Evolutionary conservation across 2,797 vertebrate species (phyloP).

Genomic region (Enteromius trimaculatus): DNA sequence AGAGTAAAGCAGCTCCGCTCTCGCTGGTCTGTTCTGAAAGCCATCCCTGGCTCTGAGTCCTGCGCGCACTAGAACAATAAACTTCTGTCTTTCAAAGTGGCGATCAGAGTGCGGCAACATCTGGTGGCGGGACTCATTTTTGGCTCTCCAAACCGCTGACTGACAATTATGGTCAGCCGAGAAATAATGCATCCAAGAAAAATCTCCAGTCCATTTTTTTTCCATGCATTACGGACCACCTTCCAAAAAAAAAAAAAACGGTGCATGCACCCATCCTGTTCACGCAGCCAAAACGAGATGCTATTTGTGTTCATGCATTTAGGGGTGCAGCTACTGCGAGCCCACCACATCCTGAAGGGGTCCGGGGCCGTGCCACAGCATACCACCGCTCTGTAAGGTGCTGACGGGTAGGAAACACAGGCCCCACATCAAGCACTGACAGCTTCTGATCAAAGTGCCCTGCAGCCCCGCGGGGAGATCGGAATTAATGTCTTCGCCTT

Average conservation of each 20-base stretch:
- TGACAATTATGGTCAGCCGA: conserved; percentile 76
- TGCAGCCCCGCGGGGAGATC: conserved; percentile 68
- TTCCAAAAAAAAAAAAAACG: conserved; percentile 65
- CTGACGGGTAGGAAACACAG: conserved; percentile 63
- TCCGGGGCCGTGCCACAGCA: conserved; percentile 61
- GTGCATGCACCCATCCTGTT: conserved; percentile 61
- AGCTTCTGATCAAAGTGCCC: conserved; percentile 62
- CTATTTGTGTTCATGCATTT: conserved; percentile 6
- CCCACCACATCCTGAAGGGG: conserved; percentile 68
- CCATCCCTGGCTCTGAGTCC: conserved; percentile 78
- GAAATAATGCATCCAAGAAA: conserved; percentile 73
- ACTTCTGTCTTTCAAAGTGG: conserved; percentile 81
- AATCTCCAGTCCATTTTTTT: conserved; percentile 53
- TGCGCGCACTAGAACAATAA: conserved; percentile 83
- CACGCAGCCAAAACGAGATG: conserved; percentile 45
- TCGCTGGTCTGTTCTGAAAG: conserved; percentile 66
- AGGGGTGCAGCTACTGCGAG: conserved; percentile 49
- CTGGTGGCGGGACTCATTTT: conserved; percentile 79
- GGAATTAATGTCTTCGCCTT: conserved; percentile 72
- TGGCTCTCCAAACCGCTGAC: conserved; percentile 76
- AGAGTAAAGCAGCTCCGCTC: conserved; percentile 33
- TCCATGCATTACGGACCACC: conserved; percentile 69
- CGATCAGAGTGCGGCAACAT: conserved; percentile 80
- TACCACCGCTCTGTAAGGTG: conserved; percentile 59
- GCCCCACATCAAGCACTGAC: conserved; percentile 65